phyloP scores from a whole-genome alignment of 2,113 vertebrate genomes.

The Vulpes lagopus region DNA sequence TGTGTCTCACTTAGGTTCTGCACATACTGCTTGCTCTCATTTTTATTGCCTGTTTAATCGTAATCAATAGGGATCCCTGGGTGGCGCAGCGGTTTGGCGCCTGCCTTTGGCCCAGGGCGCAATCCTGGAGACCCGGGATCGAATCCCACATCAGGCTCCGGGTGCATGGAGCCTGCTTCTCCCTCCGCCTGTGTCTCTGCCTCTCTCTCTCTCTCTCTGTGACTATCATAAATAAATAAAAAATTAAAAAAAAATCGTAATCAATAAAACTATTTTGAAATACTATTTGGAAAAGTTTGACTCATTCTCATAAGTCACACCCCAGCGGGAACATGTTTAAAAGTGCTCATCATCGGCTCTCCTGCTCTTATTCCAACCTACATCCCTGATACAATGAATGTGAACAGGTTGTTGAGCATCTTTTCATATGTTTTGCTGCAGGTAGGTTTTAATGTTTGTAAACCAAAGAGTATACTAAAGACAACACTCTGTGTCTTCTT shows the following conservation, averaged over 20 bases:
- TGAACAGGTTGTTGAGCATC: background rate
- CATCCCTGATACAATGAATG: background rate
- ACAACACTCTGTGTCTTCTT: background rate
- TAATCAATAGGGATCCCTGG: no score
- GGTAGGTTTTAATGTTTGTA: background rate
- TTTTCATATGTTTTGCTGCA: background rate
- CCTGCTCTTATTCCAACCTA: background rate
- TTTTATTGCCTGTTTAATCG: background rate
- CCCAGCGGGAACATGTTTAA: background rate
- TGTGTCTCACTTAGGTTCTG: background rate
- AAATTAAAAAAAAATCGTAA: no score
- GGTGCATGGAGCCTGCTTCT: no score
- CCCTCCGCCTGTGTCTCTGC: no score
- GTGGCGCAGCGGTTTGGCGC: no score
- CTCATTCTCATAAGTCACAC: background rate
- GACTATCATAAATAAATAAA: no score
- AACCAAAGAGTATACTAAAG: background rate
- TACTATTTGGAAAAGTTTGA: slow-evolving; percentile 2
- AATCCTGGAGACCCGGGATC: no score
- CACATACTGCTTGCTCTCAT: background rate
- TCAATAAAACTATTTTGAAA: background rate
- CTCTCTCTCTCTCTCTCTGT: no score
- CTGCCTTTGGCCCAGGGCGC: no score
- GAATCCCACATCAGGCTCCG: no score
- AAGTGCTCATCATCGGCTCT: background rate